Percentiles rank a stretch among this genome's conserved stretches.
phyloP scores from a whole-genome alignment of 1,140 invertebrate species.

The Ditylenchus dipsaci region DNA sequence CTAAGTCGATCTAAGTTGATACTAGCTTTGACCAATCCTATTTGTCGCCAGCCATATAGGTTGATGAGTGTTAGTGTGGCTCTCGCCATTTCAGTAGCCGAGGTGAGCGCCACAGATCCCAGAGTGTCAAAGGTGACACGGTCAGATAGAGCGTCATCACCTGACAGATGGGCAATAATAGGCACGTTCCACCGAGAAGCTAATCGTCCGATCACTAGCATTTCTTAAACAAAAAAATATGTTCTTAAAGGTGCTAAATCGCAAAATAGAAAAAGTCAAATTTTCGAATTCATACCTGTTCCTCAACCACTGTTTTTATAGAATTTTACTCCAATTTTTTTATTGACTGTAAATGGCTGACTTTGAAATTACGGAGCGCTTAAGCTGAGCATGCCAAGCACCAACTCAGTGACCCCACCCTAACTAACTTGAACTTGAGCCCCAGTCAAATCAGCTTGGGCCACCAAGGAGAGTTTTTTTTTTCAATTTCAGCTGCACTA shows the following conservation, averaged over 20 bases:
- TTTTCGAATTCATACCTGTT: no score
- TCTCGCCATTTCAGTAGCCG: slow-evolving; percentile 57
- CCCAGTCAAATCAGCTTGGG: no score
- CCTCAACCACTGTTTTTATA: no score
- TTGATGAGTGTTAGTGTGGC: slow-evolving; percentile 52
- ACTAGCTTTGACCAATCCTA: slow-evolving; percentile 49
- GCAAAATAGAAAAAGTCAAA: background rate
- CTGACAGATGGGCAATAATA: slow-evolving; percentile 57
- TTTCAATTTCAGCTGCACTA: background rate
- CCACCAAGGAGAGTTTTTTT: no score
- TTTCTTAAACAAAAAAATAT: slow-evolving; percentile 38
- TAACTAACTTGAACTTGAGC: no score
- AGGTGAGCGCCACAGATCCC: slow-evolving; percentile 57
- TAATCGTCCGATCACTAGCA: slow-evolving; percentile 55
- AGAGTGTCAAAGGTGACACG: slow-evolving; percentile 55
- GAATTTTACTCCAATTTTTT: no score
- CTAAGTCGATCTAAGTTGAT: slow-evolving; percentile 51
- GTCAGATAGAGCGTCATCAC: slow-evolving; percentile 54
- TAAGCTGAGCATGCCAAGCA: no score
- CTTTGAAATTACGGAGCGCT: no score
- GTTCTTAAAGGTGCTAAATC: no score
- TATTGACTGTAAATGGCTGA: no score
- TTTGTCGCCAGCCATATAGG: slow-evolving; percentile 56
- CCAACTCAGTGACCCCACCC: no score
- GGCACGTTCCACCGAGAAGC: slow-evolving; percentile 57